phyloP scores from a whole-genome alignment of 2,113 vertebrate species.

The Plestiodon gilberti region DNA sequence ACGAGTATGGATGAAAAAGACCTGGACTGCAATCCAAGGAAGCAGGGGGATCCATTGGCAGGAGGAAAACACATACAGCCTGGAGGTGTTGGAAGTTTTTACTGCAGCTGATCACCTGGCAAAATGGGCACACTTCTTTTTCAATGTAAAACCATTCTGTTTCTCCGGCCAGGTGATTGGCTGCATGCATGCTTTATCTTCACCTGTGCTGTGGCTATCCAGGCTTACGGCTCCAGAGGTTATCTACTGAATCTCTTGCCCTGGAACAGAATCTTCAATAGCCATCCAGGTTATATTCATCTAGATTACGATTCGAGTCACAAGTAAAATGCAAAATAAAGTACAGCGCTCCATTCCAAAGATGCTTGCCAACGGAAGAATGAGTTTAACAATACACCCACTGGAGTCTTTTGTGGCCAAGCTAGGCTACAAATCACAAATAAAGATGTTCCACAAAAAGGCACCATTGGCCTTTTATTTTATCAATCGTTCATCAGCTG shows the following conservation, averaged over 20 bases:
- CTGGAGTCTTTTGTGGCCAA: not conserved
- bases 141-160: not conserved
- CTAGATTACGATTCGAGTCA: not conserved
- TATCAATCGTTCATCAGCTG: not conserved
- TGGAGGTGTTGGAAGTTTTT: not conserved
- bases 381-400: not conserved
- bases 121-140: not conserved
- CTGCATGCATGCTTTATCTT: not conserved
- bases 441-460: not conserved
- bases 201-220: not conserved
- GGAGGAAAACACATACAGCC: not conserved
- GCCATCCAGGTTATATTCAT: not conserved
- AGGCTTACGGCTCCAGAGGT: not conserved
- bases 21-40: not conserved
- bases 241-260: not conserved
- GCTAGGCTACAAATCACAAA: not conserved
- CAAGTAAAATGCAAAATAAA: conserved; percentile 5
- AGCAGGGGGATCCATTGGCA: too few species aligned
- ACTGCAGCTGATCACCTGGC: not conserved
- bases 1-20: not conserved
- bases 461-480: not conserved
- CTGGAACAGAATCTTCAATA: not conserved
- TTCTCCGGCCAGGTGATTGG: not conserved
- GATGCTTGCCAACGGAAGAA: not conserved
- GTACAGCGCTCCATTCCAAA: not conserved